Percentiles rank a stretch among this genome's conserved stretches.
These are phyloP conservation scores for Perca flavescens DNA, from an alignment of 2,113 vertebrate genomes.

Conservation along the genomic window DNA sequence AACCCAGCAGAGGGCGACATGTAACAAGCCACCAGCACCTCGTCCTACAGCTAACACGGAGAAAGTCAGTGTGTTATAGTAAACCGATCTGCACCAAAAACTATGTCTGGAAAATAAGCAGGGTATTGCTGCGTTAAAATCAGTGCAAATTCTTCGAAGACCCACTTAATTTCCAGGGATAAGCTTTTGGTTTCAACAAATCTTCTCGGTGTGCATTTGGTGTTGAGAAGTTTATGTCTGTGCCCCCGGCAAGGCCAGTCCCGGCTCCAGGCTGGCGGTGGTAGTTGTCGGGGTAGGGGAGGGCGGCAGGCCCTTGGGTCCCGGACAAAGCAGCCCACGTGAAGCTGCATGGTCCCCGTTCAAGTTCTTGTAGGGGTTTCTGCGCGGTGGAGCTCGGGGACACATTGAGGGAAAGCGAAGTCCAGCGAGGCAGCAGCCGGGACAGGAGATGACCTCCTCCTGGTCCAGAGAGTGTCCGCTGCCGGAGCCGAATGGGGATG, in stretches of 20 bases:
- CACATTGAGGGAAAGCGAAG: constrained; percentile 92
- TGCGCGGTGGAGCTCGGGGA: constrained; percentile 75
- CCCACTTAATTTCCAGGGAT: constrained; percentile 50
- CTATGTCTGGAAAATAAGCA: constrained; percentile 43
- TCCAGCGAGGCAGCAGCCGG: constrained; percentile 90
- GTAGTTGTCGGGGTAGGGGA: constrained; percentile 73
- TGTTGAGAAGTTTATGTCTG: constrained; percentile 85
- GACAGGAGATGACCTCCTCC: constrained; percentile 92
- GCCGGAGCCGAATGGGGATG: constrained; percentile 72
- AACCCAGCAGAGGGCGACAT: constrained; percentile 78
- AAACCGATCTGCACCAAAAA: constrained; percentile 43
- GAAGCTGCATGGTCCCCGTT: constrained; percentile 83
- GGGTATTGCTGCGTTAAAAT: constrained; percentile 75
- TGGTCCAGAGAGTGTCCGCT: constrained; percentile 84
- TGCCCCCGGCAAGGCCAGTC: constrained; percentile 88
- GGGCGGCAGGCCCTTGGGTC: constrained; percentile 68
- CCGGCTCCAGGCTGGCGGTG: constrained; percentile 80
- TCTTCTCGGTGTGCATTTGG: constrained; percentile 40
- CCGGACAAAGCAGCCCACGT: constrained; percentile 76
- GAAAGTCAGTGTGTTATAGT: constrained; percentile 15
- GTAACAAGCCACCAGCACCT: constrained; percentile 15
- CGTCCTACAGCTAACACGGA: background rate
- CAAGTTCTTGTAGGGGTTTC: constrained; percentile 92
- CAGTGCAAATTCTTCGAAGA: constrained; percentile 74
- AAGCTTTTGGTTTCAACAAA: constrained; percentile 1